phyloP scores from a whole-genome alignment of 2,113 vertebrate genomes.

The Siphamia tubifer region DNA sequence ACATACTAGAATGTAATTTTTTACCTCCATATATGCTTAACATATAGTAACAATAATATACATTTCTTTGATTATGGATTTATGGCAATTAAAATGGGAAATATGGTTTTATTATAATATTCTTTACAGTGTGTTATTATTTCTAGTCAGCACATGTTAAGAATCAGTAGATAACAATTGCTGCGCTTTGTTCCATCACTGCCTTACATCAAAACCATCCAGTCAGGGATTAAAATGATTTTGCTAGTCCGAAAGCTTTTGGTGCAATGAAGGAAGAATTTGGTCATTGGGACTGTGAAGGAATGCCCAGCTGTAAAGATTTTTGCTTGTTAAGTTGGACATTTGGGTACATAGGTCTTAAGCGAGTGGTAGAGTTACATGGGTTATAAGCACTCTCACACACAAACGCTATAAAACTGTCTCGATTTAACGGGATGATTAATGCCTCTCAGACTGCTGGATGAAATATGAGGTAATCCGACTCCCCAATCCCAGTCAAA shows the following conservation, averaged over 20 bases:
- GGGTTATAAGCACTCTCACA: constrained; percentile 49
- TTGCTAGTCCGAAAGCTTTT: neutral
- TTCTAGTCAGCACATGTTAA: neutral
- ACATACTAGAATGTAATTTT: too few species aligned
- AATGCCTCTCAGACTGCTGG: constrained; percentile 60
- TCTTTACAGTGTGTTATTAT: neutral
- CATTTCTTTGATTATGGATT: too few species aligned
- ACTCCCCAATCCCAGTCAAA: constrained; percentile 57
- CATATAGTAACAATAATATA: too few species aligned
- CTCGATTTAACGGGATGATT: constrained; percentile 68
- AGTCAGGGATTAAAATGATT: neutral
- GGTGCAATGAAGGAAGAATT: constrained; percentile 25
- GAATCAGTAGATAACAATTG: neutral
- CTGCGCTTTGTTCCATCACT: too few species aligned
- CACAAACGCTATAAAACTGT: constrained; percentile 67
- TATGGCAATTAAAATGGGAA: too few species aligned
- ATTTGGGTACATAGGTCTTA: constrained; percentile 49
- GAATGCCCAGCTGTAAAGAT: constrained; percentile 34
- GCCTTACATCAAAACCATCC: neutral
- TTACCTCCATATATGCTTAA: too few species aligned
- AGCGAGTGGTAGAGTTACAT: constrained; percentile 44
- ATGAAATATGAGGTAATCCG: constrained; percentile 69
- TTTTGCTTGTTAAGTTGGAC: constrained; percentile 49
- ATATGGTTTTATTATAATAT: neutral
- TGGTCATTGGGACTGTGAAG: constrained; percentile 26